These are phyloP conservation scores for Aporrectodea caliginosa DNA, from an alignment of 1,140 invertebrate species.

Conservation along the genomic window DNA sequence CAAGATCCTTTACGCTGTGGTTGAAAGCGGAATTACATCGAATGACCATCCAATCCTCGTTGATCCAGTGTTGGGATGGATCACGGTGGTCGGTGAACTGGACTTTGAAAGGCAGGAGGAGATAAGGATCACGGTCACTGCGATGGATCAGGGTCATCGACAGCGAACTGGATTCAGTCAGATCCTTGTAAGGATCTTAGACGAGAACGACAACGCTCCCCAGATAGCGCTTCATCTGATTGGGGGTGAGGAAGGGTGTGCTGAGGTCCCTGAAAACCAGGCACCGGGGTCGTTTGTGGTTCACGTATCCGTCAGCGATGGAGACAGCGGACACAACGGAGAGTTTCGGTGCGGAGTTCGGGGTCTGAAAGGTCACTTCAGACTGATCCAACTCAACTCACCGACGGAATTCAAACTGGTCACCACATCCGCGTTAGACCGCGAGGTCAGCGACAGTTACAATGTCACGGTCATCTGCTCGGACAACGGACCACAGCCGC, in stretches of 20 bases:
- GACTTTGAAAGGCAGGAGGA: constrained; percentile 78
- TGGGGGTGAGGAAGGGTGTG: background rate
- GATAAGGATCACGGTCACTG: constrained; percentile 22
- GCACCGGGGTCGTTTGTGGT: background rate
- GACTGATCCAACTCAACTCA: constrained; percentile 18
- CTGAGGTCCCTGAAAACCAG: constrained; percentile 1
- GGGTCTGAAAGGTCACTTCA: background rate
- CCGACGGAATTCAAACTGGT: constrained; percentile 23
- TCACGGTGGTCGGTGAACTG: constrained; percentile 73
- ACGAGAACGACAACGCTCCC: constrained; percentile 28
- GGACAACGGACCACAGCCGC: constrained; percentile 37
- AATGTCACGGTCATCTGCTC: constrained; percentile 38
- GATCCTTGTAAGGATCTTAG: constrained; percentile 20
- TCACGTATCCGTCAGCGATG: constrained; percentile 12
- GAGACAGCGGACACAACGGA: constrained; percentile 14
- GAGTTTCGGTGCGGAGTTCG: constrained; percentile 13
- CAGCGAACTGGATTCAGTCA: background rate
- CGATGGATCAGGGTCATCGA: constrained; percentile 16
- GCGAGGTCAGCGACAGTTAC: constrained; percentile 21
- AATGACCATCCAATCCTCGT: background rate
- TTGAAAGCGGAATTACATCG: no score
- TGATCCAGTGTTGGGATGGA: constrained; percentile 64
- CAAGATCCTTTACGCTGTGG: constrained; percentile 70
- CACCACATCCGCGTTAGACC: constrained; percentile 16
- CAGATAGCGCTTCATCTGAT: background rate